phyloP scores from a whole-genome alignment of 1,140 invertebrate species.

The Eriocheir sinensis region DNA sequence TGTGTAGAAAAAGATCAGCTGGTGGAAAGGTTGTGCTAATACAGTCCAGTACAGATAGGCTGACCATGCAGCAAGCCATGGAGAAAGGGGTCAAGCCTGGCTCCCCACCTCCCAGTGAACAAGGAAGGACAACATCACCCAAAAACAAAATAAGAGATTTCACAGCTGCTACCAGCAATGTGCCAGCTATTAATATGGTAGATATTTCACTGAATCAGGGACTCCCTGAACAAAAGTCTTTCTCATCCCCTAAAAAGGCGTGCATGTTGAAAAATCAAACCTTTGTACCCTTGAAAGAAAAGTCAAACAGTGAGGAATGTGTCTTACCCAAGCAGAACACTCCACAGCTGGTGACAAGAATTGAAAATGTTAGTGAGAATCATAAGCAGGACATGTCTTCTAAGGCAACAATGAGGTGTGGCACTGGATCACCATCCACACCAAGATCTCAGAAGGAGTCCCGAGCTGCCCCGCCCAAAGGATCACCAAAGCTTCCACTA shows the following conservation, averaged over 20 bases:
- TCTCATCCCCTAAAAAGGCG: too few species aligned
- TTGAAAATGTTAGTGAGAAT: too few species aligned
- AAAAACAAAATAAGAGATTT: background rate
- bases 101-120: background rate
- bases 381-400: background rate
- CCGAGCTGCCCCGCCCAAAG: background rate
- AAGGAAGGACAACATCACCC: background rate
- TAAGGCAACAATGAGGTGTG: background rate
- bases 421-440: background rate
- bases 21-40: slow-evolving; percentile 28
- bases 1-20: slow-evolving; percentile 45
- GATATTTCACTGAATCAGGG: too few species aligned
- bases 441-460: background rate
- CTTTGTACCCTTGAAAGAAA: too few species aligned
- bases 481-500: slow-evolving; percentile 11
- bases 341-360: too few species aligned
- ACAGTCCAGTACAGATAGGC: slow-evolving; percentile 43
- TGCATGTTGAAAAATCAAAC: too few species aligned
- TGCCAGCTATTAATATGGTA: too few species aligned
- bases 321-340: too few species aligned
- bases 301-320: too few species aligned
- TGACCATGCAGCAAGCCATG: slow-evolving; percentile 45
- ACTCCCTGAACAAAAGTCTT: too few species aligned
- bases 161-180: too few species aligned
- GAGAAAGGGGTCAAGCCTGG: background rate